Base-by-base conservation (phyloP, 2,888 invertebrate species). In the Patella ulyssiponensis region DNA sequence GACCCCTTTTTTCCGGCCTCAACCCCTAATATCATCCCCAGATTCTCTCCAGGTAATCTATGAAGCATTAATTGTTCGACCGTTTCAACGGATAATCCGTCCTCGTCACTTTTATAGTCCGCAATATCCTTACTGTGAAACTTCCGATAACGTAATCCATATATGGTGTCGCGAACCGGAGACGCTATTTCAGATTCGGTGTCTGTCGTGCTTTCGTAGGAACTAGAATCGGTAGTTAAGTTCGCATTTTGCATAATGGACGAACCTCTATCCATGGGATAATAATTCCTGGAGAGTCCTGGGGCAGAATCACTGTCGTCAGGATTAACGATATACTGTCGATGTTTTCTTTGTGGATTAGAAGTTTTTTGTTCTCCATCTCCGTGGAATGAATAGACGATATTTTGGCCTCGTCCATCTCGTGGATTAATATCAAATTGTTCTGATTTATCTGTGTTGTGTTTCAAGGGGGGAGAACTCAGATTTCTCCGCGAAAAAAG, bases 1-100 rank as follows among this genome's bases (percentile, higher is more conserved):
- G 94, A 94, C 56, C 95, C 95, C 84, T 96, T 95, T 64, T 95
- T 95, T 17, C 97, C 97, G 69, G 97, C 97, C 92, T 97, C 97
- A 90, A 98, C 97, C 90, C 97, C 96, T 1, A 98, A 93, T 0
- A 97, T 97, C 88, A 98, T 95, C 1, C 98, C 98, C 11, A 98
- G 93, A 64, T 96, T 94, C 89, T 97, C 97, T 0, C 97, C 97
- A 0, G 96, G 96, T 76, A 97, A 94, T 83, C 97, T 94, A 86
- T 95, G 96, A 74, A 98, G 95, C 76, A 95, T 93, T 58, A 97
- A 95, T 88, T 95, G 94, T 74, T 87, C 87, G 17, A 52, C 4
- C 0, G 64, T 23, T 64, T 64, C 64, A 11, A 23, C 64, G 20
- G 64, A 64, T 23, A 64, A 64, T 23, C 20, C 23, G 14, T 64